These are phyloP conservation scores for Cephalopachus bancanus DNA, from an alignment of 2,797 vertebrate species.

Conservation along the genomic window DNA sequence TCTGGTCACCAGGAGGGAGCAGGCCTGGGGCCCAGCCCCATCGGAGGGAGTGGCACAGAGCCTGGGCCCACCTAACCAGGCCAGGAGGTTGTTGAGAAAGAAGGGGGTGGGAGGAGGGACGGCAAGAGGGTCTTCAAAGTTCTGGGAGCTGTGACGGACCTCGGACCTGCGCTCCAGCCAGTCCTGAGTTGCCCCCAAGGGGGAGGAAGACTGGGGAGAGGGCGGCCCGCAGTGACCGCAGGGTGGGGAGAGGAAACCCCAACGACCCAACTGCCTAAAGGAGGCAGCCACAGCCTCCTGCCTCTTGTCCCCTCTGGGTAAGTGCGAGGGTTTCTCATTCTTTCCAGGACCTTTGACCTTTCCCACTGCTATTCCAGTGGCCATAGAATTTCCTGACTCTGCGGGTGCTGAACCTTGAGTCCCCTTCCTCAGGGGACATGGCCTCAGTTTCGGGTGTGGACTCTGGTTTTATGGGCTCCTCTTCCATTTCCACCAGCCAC, in stretches of 20 bases:
- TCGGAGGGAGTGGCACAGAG: neutral
- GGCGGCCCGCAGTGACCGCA: neutral
- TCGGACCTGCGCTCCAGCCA: neutral
- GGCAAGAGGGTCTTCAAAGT: no score
- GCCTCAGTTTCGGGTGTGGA: neutral
- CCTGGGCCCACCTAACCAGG: neutral
- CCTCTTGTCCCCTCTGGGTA: neutral
- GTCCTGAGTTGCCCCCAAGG: neutral
- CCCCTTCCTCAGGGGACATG: neutral
- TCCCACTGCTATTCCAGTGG: neutral
- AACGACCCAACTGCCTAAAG: neutral
- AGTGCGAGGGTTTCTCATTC: neutral
- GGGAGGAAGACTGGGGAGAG: neutral
- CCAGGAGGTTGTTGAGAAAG: neutral
- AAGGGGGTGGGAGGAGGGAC: neutral
- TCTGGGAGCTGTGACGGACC: neutral
- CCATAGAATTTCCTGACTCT: neutral
- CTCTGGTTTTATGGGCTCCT: neutral
- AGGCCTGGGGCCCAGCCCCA: neutral
- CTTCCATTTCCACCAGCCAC: neutral
- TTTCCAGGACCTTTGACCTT: neutral
- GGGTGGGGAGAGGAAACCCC: neutral
- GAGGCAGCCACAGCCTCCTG: neutral
- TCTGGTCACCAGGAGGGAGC: neutral
- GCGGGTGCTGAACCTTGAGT: no score